Percentiles rank a stretch among this genome's conserved stretches.
Evolutionary conservation across 2,888 invertebrate genomes (phyloP).

Genomic region (Apotomis turbidana): DNA sequence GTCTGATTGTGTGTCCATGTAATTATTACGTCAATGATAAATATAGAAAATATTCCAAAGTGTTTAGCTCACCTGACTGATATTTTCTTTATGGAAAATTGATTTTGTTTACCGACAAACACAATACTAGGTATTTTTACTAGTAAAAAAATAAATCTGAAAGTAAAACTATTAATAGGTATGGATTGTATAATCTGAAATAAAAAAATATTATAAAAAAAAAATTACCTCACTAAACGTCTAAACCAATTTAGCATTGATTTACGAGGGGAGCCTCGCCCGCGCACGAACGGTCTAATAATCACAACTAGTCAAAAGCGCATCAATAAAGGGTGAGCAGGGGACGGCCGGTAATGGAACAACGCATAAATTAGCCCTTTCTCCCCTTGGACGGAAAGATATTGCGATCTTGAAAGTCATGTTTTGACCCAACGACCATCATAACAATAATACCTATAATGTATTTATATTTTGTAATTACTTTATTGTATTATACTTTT

Average conservation of each 20-base stretch:
- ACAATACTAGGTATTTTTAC: background rate
- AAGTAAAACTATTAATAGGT: background rate
- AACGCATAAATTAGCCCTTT: slow-evolving; percentile 66
- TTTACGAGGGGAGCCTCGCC: slow-evolving; percentile 43
- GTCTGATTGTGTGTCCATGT: too few species aligned
- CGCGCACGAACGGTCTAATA: slow-evolving; percentile 69
- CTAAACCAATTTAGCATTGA: slow-evolving; percentile 33
- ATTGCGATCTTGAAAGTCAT: slow-evolving; percentile 34
- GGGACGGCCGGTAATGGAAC: slow-evolving; percentile 62
- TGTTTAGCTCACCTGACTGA: too few species aligned
- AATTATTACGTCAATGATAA: too few species aligned
- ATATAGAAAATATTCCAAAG: too few species aligned
- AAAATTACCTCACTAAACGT: slow-evolving; percentile 20
- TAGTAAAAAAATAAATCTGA: background rate
- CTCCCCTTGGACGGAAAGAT: slow-evolving; percentile 54
- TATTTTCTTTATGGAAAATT: background rate
- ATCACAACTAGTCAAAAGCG: slow-evolving; percentile 79
- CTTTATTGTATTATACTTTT: too few species aligned
- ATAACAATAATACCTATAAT: background rate
- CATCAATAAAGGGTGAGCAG: slow-evolving; percentile 71
- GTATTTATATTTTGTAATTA: too few species aligned
- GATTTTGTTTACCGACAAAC: background rate
- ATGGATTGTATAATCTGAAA: too few species aligned
- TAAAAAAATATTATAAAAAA: too few species aligned
- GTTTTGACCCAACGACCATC: background rate